Percentiles rank a stretch among this genome's conserved stretches.
These are phyloP conservation scores for Bombylius major DNA, from an alignment of 2,888 invertebrate genomes.

Conservation along the genomic window DNA sequence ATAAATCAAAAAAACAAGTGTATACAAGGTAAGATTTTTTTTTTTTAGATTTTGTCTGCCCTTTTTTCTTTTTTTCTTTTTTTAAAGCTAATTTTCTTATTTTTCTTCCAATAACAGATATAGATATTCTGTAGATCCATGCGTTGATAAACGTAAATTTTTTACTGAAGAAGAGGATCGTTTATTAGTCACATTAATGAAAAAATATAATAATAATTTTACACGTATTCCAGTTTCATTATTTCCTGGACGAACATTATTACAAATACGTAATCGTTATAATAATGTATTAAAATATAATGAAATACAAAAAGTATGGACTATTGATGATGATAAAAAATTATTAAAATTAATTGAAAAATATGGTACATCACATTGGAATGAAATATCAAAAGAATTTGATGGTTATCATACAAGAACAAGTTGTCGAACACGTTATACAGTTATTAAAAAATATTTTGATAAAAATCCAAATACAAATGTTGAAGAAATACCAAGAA, in stretches of 20 bases:
- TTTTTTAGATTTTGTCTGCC: conserved; percentile 18
- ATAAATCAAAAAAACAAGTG: conserved; percentile 51
- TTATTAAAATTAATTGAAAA: conserved; percentile 42
- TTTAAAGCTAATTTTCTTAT: not conserved
- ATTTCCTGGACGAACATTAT: conserved; percentile 47
- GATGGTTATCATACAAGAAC: conserved; percentile 44
- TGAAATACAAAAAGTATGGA: conserved; percentile 43
- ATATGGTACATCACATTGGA: conserved; percentile 41
- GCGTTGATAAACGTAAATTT: conserved; percentile 45
- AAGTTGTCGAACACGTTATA: conserved; percentile 48
- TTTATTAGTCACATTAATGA: conserved; percentile 46
- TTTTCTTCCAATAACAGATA: conserved; percentile 27
- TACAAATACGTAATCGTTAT: conserved; percentile 50
- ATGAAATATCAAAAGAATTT: conserved; percentile 36
- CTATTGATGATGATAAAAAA: conserved; percentile 46
- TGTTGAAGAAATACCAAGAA: conserved; percentile 26
- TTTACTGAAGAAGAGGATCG: conserved; percentile 53
- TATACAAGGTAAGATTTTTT: conserved; percentile 43
- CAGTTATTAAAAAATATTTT: conserved; percentile 42
- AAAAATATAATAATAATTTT: conserved; percentile 49
- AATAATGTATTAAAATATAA: conserved; percentile 37
- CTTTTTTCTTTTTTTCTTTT: not conserved
- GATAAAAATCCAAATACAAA: conserved; percentile 36
- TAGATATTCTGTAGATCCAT: conserved; percentile 35
- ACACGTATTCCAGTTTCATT: conserved; percentile 41